Percentiles rank a stretch among this genome's conserved stretches.
Conservation (phyloP, 2,888 invertebrate genomes). For the Vanessa cardui region DNA sequence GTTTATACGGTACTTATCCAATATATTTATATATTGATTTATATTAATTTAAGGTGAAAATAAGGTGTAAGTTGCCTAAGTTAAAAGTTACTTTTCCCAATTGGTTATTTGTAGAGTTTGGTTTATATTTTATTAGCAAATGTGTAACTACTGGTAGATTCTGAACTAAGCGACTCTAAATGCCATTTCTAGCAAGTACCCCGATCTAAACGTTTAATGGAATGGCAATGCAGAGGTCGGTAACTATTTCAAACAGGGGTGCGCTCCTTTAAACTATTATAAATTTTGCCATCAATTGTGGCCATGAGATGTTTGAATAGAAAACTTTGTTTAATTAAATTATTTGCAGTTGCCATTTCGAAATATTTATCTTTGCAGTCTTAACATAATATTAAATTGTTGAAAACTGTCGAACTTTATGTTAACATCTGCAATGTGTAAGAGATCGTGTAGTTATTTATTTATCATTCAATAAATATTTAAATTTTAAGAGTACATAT, state of each 20-base stretch:
- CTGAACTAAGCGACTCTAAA: neutral
- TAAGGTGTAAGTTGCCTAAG: too few relatives aligned
- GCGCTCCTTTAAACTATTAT: conserved; percentile 64
- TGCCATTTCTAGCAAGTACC: conserved; percentile 2
- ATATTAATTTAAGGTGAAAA: too few relatives aligned
- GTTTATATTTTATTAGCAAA: too few relatives aligned
- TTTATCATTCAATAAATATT: too few relatives aligned
- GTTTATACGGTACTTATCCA: too few relatives aligned
- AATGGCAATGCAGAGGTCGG: conserved; percentile 65
- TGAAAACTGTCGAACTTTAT: neutral
- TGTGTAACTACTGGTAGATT: too few relatives aligned
- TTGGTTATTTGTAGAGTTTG: too few relatives aligned
- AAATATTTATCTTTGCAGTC: conserved; percentile 15
- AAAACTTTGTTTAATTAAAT: conserved; percentile 23
- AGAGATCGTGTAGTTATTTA: neutral
- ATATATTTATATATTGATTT: neutral
- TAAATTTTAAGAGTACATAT: too few relatives aligned
- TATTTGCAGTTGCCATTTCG: conserved; percentile 18
- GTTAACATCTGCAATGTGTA: neutral
- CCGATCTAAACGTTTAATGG: conserved; percentile 45
- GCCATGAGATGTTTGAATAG: conserved; percentile 48
- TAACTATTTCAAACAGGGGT: conserved; percentile 62
- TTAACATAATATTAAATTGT: conserved; percentile 5
- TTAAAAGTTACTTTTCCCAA: too few relatives aligned
- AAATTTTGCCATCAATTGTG: conserved; percentile 60